Base-by-base conservation (phyloP, 2,113 vertebrate species). In the Phalacrocorax carbo region DNA sequence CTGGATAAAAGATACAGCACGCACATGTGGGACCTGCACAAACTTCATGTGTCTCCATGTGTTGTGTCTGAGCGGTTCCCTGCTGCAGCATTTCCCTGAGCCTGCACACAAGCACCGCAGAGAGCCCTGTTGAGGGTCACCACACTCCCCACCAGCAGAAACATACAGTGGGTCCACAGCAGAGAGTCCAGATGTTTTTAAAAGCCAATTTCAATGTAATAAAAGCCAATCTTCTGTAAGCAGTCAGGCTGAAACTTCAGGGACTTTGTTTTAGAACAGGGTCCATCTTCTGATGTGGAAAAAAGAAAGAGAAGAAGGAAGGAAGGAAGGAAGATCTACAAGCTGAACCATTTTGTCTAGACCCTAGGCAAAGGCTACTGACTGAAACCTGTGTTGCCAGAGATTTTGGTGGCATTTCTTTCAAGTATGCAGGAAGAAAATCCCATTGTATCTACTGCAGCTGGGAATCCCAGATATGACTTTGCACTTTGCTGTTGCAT, bases 1-100 rank as follows among this genome's bases (percentile, higher is more conserved):
- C 42, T 15, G 14, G 3, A 25, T 15, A 11, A 6, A 36, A 36
- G 42, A 9, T 1, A 16, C 25, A 2, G 42, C 42, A 9, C 2
- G 4, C 32, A 9, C 42, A 1, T 3, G 3, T 9, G 25, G 73
- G 55, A 13, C 55, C 42, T 7, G 34, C 55, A 12, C 17, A 5
- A 7, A 46, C 40, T 5, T 27, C 40, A 7, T 5, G 27, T 23
- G 1, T 4, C 54, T 11, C 42, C 55, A 4, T 2, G 14, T 13
- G 3, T 9, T 36, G 42, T 22, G 55, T 4, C 54, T 8, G 54
- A 14, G 40, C 12, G 40, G 23, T 12, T 20, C 15, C 52, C 30
- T 32, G 30, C 54, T 11, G 54, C 55, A 30, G 55, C 55, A 32
- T 8, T n/a, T 19, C 71, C 36, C 34, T 42, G 4, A 4, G 10